Conservation (phyloP, 2,888 invertebrate species). For the Torymus auratus region DNA sequence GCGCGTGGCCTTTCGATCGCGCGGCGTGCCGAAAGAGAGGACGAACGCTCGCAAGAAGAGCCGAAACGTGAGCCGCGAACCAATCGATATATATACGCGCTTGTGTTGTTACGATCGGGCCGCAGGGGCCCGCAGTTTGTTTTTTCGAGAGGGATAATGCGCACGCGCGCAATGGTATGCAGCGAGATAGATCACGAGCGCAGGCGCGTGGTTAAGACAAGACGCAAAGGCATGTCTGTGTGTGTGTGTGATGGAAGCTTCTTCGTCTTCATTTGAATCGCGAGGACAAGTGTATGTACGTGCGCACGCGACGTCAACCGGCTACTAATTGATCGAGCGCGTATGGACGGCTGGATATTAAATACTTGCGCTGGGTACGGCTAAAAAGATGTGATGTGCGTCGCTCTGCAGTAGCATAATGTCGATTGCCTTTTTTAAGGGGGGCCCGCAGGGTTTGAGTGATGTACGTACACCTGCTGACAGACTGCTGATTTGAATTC, state of each 20-base stretch:
- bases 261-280: constrained; percentile 38
- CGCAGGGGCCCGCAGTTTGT: background rate
- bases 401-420: background rate
- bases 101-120: too few relatives aligned
- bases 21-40: constrained; percentile 24
- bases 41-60: constrained; percentile 50
- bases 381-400: constrained; percentile 1
- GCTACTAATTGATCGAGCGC: constrained; percentile 30
- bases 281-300: constrained; percentile 3
- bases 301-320: background rate
- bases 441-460: background rate
- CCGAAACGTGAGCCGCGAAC: constrained; percentile 65
- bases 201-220: background rate
- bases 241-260: background rate
- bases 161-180: constrained; percentile 21
- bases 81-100: constrained; percentile 57
- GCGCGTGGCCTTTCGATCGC: constrained; percentile 43
- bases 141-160: background rate
- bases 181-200: constrained; percentile 37
- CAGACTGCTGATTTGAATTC: constrained; percentile 1
- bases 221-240: background rate
- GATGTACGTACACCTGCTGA: background rate
- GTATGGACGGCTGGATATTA: background rate
- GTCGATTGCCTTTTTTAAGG: background rate
- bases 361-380: background rate